These are phyloP conservation scores for Cosmia trapezina DNA, from an alignment of 2,888 invertebrate genomes.

Conservation along the genomic window DNA sequence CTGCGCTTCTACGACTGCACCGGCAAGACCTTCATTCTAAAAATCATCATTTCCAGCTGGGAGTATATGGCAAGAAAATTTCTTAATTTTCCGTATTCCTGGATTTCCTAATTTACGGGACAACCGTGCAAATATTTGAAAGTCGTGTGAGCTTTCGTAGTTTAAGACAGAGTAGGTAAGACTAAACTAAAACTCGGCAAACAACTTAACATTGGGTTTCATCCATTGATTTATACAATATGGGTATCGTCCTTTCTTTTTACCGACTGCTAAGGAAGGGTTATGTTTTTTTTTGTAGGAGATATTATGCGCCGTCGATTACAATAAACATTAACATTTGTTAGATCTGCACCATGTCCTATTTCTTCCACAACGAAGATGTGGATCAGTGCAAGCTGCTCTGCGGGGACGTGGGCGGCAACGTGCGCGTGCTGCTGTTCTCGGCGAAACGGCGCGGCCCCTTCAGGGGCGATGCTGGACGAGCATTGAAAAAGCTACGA, in stretches of 20 bases:
- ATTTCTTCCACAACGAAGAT: slow-evolving; percentile 90
- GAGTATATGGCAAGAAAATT: slow-evolving; percentile 85
- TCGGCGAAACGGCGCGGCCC: slow-evolving; percentile 92
- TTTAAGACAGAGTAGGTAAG: not conserved
- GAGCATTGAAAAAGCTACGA: slow-evolving; percentile 90
- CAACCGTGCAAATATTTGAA: not conserved
- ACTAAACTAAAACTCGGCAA: not conserved
- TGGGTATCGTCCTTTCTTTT: not conserved
- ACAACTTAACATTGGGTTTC: not conserved
- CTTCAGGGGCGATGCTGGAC: slow-evolving; percentile 92
- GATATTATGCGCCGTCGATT: not conserved
- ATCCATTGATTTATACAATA: too few relatives aligned
- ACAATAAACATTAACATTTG: not conserved
- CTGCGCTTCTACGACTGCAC: slow-evolving; percentile 95
- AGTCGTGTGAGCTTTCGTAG: not conserved
- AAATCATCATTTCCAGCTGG: slow-evolving; percentile 93
- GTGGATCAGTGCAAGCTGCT: slow-evolving; percentile 91
- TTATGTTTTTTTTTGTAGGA: too few relatives aligned
- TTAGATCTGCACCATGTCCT: slow-evolving; percentile 88
- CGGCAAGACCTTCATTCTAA: slow-evolving; percentile 93
- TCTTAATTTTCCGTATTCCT: not conserved
- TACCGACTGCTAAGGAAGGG: too few relatives aligned
- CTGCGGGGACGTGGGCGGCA: slow-evolving; percentile 94
- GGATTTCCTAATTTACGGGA: not conserved
- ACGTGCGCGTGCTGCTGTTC: slow-evolving; percentile 92